phyloP scores from a whole-genome alignment of 1,140 invertebrate genomes.

The Tachypleus tridentatus region DNA sequence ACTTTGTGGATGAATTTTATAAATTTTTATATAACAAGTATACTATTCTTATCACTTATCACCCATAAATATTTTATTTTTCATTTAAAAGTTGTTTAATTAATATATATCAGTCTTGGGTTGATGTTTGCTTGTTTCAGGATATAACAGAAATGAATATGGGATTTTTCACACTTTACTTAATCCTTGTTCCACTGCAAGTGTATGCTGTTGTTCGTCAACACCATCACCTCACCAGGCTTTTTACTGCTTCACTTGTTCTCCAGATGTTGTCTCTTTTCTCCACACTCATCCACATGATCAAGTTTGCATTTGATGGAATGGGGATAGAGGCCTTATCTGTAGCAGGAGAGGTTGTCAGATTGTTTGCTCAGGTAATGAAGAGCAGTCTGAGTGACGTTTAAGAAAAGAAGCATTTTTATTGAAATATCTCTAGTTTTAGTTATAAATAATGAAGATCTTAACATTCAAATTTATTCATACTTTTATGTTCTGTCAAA shows the following conservation, averaged over 20 bases:
- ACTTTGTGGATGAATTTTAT: too few species aligned
- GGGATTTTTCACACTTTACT: slow-evolving; percentile 74
- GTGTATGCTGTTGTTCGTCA: slow-evolving; percentile 75
- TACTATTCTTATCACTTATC: too few species aligned
- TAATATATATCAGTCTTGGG: too few species aligned
- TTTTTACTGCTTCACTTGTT: slow-evolving; percentile 74
- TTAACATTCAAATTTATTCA: too few species aligned
- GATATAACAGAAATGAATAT: slow-evolving; percentile 86
- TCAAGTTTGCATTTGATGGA: slow-evolving; percentile 81
- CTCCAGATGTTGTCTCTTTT: slow-evolving; percentile 73
- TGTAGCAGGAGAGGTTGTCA: slow-evolving; percentile 77
- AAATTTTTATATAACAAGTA: too few species aligned
- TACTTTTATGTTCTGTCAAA: too few species aligned
- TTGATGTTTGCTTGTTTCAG: slow-evolving; percentile 31
- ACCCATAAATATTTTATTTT: too few species aligned
- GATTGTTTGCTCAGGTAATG: slow-evolving; percentile 73
- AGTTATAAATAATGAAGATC: too few species aligned
- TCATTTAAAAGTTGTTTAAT: too few species aligned
- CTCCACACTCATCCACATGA: slow-evolving; percentile 73
- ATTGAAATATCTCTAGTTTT: too few species aligned
- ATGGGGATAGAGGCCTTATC: slow-evolving; percentile 63
- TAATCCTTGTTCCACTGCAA: slow-evolving; percentile 74
- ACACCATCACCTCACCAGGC: slow-evolving; percentile 72
- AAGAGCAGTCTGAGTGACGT: background rate
- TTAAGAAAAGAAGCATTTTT: too few species aligned